Conservation (phyloP, 2,797 vertebrate genomes). For the Cottoperca gobio region DNA sequence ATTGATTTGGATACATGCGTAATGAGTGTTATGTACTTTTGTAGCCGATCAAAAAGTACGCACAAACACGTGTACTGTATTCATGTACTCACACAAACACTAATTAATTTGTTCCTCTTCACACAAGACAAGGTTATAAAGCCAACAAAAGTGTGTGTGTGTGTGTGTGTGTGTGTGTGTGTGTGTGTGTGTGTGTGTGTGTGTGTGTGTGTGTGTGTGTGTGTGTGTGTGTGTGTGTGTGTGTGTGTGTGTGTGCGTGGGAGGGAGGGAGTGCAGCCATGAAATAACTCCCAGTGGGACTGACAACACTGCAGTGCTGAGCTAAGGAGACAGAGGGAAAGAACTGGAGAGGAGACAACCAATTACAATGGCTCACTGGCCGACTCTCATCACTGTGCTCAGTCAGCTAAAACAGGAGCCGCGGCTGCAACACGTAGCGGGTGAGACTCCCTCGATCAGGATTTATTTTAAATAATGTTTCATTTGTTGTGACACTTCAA, state of each 20-base stretch:
- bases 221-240: conserved; percentile 34
- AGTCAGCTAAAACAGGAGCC: conserved; percentile 66
- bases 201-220: conserved; percentile 2
- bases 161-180: background rate
- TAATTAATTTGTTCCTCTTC: background rate
- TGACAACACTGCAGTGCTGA: conserved; percentile 69
- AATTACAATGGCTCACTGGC: conserved; percentile 68
- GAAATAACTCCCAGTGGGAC: conserved; percentile 66
- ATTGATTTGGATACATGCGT: background rate
- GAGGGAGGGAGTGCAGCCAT: conserved; percentile 58
- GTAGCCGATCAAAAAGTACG: too few relatives aligned
- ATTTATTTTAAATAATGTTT: conserved; percentile 41
- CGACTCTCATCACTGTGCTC: conserved; percentile 66
- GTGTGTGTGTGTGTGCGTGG: conserved; percentile 34
- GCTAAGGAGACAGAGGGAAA: conserved; percentile 65
- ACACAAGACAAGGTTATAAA: background rate
- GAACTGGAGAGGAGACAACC: conserved; percentile 62
- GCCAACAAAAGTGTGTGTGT: background rate
- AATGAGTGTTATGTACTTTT: background rate
- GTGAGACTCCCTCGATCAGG: conserved; percentile 10
- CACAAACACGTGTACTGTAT: too few relatives aligned
- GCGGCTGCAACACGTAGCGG: conserved; percentile 13
- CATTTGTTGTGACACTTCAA: conserved; percentile 10
- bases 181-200: background rate
- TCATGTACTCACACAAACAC: background rate